Evolutionary conservation across 2,888 invertebrate genomes (phyloP), one percentile per base, ranked within the genome.

Genomic region (Tipula helvola): DNA sequence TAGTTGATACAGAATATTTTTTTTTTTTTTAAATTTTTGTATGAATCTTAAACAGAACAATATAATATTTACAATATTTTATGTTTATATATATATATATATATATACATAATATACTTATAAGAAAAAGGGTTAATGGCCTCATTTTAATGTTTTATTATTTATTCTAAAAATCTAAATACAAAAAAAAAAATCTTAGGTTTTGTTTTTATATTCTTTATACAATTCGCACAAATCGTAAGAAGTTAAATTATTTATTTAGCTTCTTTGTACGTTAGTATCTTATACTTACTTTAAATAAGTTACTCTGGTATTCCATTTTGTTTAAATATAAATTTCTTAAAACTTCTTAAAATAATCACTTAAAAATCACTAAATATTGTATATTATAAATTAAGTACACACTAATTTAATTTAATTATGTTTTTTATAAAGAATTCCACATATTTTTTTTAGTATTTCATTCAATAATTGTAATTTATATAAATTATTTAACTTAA

Each of bases 251-350:
- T 12, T 52, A 39, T 52, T 28, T 16, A 16, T 5, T 52, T 52
- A 52, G 16, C 16, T n/a, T 52, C 52, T 52, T 52, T 52, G 52
- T 16, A 52, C 52, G n/a, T n/a, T n/a, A 52, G 28, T 28, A 13
- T 28, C n/a, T n/a, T n/a, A 28, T 91, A 91, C 91, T 91, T 91
- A 91, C 91, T 90, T 91, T 91, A 90, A 89, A 90, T 89, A 90
- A 90, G 90, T 90, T 90, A 89, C 90, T 90, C 90, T 91, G 91
- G 90, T 91, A 91, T 91, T 91, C 91, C 91, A 91, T 91, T 89
- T 89, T 90, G 71, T 71, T 28, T 71, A 16, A 28, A 44, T 44
- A 44, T 57, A 57, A 16, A 57, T 16, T 5, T 57, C 52, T 57
- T 16, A 57, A 71, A 28, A 71, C 28, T 18, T 71, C 71, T 71